Evolutionary conservation across 2,888 invertebrate genomes (phyloP).

Genomic region (Andrena flavipes): DNA sequence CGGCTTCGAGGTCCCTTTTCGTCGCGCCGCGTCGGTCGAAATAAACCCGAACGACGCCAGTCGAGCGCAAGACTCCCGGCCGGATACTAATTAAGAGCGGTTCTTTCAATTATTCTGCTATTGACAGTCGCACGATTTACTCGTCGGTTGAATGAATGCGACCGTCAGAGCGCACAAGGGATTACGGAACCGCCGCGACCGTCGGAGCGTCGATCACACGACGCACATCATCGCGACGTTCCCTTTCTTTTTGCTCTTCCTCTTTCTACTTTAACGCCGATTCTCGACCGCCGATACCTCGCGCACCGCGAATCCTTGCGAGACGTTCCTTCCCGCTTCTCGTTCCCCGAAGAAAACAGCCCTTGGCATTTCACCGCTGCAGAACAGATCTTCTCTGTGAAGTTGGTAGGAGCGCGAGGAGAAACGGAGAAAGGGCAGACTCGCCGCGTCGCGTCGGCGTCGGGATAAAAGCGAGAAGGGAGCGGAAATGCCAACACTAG

Average conservation of each 20-base stretch:
- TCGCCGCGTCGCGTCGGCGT: neutral
- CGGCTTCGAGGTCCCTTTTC: constrained; percentile 1
- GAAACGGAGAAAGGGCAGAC: neutral
- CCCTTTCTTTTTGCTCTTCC: neutral
- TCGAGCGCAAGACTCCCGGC: constrained; percentile 35
- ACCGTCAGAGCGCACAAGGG: constrained; percentile 46
- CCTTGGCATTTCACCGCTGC: neutral
- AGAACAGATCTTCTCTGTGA: neutral
- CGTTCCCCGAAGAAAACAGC: neutral
- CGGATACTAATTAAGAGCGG: constrained; percentile 74
- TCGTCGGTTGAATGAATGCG: constrained; percentile 50
- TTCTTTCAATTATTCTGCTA: constrained; percentile 78
- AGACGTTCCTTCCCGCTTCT: constrained; percentile 2
- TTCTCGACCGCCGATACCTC: constrained; percentile 1
- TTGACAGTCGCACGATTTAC: constrained; percentile 72
- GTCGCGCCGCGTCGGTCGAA: constrained; percentile 23
- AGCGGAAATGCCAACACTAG: neutral
- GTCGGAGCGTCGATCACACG: neutral
- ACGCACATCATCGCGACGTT: constrained; percentile 10
- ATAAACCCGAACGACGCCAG: constrained; percentile 56
- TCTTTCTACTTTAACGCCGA: neutral
- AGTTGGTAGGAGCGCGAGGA: neutral
- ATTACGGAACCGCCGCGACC: too few species aligned
- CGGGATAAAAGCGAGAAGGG: neutral
- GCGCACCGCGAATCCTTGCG: neutral